These are phyloP conservation scores for Montipora capitata DNA, from an alignment of 92 coral and sea anemone genomes.

Conservation along the genomic window DNA sequence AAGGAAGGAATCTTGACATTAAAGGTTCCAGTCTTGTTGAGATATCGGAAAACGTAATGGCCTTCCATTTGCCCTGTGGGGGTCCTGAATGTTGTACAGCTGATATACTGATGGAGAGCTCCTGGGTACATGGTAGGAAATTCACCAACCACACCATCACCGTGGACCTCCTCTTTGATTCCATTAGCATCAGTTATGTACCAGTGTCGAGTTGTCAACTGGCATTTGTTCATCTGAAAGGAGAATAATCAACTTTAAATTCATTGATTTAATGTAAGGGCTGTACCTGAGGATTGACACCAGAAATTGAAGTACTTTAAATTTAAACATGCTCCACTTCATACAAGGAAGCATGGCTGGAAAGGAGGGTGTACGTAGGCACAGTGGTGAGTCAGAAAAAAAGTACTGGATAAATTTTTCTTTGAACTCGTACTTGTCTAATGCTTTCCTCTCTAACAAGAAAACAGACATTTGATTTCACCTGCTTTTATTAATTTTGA, in stretches of 20 bases:
- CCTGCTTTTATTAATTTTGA: too few species aligned
- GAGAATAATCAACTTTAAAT: not conserved
- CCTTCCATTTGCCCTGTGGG: constrained; percentile 97
- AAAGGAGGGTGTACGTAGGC: too few species aligned
- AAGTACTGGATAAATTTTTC: too few species aligned
- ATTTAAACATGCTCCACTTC: too few species aligned
- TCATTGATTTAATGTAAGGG: too few species aligned
- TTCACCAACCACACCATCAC: constrained; percentile 93
- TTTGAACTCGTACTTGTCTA: too few species aligned
- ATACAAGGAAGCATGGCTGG: too few species aligned
- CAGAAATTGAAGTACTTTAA: too few species aligned
- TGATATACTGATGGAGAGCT: constrained; percentile 92
- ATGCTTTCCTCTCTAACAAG: too few species aligned
- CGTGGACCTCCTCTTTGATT: constrained; percentile 92
- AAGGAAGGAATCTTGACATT: constrained; percentile 84
- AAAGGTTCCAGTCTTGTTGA: constrained; percentile 76
- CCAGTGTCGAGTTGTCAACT: constrained; percentile 97
- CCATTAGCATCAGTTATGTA: constrained; percentile 92
- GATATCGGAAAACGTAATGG: constrained; percentile 83
- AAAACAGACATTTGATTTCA: too few species aligned
- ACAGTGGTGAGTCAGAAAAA: too few species aligned
- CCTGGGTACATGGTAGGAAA: constrained; percentile 94
- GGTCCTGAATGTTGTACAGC: constrained; percentile 95
- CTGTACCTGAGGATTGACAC: too few species aligned
- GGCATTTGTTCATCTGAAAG: constrained; percentile 83